Evolutionary conservation across 2,888 invertebrate genomes (phyloP), one percentile per base, ranked within the genome.

Genomic region (Shargacucullia verbasci): DNA sequence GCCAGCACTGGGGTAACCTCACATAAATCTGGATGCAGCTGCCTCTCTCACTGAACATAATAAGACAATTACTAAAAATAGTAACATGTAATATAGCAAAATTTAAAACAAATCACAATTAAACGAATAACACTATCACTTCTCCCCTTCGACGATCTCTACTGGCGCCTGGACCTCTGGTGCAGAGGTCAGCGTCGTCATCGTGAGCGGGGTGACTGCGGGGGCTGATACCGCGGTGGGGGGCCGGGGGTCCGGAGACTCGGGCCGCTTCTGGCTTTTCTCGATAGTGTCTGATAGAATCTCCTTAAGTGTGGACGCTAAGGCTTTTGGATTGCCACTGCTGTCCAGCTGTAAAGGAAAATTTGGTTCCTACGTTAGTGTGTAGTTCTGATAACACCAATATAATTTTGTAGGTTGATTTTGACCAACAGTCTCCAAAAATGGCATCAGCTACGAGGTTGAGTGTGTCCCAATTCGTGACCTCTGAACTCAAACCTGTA

Each of bases 271-370:
- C 59, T 85, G 80, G 15, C 78, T 65, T 71, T 86, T 84, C 72
- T 88, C 87, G 46, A 92, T 83, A 27, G 89, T 91, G 60, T 93
- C 91, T 25, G 92, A 90, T 39, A 94, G 81, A 35, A 92, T 90
- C 59, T 92, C 91, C 61, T 88, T 90, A 2, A 94, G 85, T 2
- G 91, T 86, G 0, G 88, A 82, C 13, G 93, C 92, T 52, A 94
- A 64, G 0, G 85, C 87, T 67, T 85, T 90, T 0, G 92, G 92
- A 54, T 92, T 92, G 0, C 89, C 90, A 15, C 85, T 86, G 73
- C 91, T 92, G 76, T 93, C 89, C 79, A 93, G 46, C 93, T 94
- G 71, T 35, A 70, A 40, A 57, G 43, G 53, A 52, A 8, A 14
- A 33, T n/a, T 7, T 8, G 7, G 9, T 9, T 29, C 9, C 7